Base-by-base conservation (phyloP, 2,888 invertebrate species). In the Arenicola marina region DNA sequence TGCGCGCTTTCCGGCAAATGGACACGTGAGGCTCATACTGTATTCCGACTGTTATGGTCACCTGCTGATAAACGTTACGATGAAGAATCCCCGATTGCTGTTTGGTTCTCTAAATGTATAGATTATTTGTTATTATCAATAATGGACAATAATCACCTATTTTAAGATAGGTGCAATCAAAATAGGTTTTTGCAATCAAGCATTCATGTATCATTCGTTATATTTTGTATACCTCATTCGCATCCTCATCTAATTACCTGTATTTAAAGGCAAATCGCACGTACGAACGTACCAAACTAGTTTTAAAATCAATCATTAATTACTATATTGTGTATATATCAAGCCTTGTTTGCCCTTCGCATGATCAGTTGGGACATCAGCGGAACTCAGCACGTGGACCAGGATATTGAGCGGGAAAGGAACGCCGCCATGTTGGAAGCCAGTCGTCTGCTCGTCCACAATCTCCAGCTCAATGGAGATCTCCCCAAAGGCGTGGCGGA, bases 21-120 rank as follows among this genome's bases (percentile, higher is more conserved):
- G 79, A 80, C 71, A 78, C 75, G 77, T 78, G 73, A 62, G 44
- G n/a, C n/a, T n/a, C n/a, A n/a, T n/a, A n/a, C n/a, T n/a, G n/a
- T n/a, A n/a, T n/a, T n/a, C n/a, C n/a, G n/a, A n/a, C n/a, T n/a
- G n/a, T n/a, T n/a, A n/a, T n/a, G n/a, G n/a, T n/a, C n/a, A n/a
- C n/a, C n/a, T n/a, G n/a, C n/a, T n/a, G n/a, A n/a, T n/a, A n/a
- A n/a, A n/a, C n/a, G n/a, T n/a, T n/a, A n/a, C n/a, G n/a, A n/a
- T n/a, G n/a, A n/a, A n/a, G n/a, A n/a, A n/a, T n/a, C n/a, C n/a
- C n/a, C n/a, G n/a, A n/a, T n/a, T n/a, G n/a, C n/a, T n/a, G n/a
- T n/a, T n/a, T n/a, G n/a, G n/a, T n/a, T n/a, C n/a, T n/a, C n/a
- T n/a, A n/a, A n/a, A n/a, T n/a, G n/a, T n/a, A n/a, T n/a, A n/a